Percentiles rank a stretch among this genome's conserved stretches.
Evolutionary conservation across 2,797 vertebrate species (phyloP).

Genomic region (Eospalax fontanierii): DNA sequence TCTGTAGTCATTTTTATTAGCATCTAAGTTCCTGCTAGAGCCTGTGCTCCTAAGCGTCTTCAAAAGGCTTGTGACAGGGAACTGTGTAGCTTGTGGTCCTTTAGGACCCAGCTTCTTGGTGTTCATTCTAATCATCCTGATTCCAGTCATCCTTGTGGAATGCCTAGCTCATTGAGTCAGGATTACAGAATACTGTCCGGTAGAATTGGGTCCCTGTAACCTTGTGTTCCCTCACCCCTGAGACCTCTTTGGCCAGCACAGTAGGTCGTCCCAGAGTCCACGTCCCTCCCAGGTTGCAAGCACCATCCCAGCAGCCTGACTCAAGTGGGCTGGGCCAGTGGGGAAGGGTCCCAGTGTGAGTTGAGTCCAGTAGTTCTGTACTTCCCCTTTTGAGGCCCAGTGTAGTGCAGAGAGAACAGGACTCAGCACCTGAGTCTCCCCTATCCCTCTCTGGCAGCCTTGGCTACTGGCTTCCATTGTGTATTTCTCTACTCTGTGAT

Average conservation of each 20-base stretch:
- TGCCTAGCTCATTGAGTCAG: conserved; percentile 14
- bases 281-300: not conserved
- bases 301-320: not conserved
- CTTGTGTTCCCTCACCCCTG: not conserved
- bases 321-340: not conserved
- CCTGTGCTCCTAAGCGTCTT: conserved; percentile 13
- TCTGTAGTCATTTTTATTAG: conserved; percentile 12
- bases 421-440: not conserved
- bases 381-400: not conserved
- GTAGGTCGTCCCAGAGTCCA: not conserved
- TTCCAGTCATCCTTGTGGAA: not conserved
- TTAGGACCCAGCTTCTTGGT: not conserved
- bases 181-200: not conserved
- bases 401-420: not conserved
- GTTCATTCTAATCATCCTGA: not conserved
- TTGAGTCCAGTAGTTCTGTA: not conserved
- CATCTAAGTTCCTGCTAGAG: not conserved
- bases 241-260: not conserved
- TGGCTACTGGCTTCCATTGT: not conserved
- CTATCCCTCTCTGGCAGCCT: not conserved
- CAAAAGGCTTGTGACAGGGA: not conserved
- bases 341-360: not conserved
- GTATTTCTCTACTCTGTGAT: not conserved
- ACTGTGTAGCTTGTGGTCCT: not conserved
- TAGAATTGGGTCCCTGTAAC: not conserved